Evolutionary conservation across 2,113 vertebrate genomes (phyloP).

Genomic region (Osmerus eperlanus): DNA sequence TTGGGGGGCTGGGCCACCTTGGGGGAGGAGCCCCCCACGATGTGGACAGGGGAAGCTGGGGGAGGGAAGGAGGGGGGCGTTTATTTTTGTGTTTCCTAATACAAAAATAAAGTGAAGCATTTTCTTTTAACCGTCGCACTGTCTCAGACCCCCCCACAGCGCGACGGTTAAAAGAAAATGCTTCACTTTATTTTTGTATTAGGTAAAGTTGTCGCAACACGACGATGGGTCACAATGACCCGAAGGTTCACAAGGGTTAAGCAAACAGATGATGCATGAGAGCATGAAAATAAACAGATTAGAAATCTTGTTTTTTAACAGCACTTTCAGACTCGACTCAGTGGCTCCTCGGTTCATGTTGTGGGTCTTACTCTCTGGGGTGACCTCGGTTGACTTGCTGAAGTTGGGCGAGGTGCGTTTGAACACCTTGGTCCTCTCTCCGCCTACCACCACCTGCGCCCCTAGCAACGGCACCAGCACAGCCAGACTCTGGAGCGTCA

Average conservation of each 20-base stretch:
- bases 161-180: too few species aligned
- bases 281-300: too few species aligned
- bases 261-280: too few species aligned
- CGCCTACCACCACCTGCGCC: conserved; percentile 93
- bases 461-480: conserved; percentile 91
- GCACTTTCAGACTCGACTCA: too few species aligned
- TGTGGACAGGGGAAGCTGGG: conserved; percentile 76
- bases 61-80: conserved; percentile 5
- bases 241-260: too few species aligned
- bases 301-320: too few species aligned
- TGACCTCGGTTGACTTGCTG: conserved; percentile 82
- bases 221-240: too few species aligned
- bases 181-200: too few species aligned
- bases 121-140: neutral
- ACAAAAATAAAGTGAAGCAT: neutral
- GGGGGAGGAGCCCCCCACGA: conserved; percentile 60
- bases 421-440: conserved; percentile 92
- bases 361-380: conserved; percentile 82
- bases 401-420: conserved; percentile 92
- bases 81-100: neutral
- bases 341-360: neutral
- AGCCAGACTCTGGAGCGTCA: conserved; percentile 89
- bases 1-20: conserved; percentile 62
- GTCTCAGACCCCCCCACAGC: too few species aligned
- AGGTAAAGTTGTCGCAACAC: too few species aligned